Conservation (phyloP, 2,113 vertebrate species). For the Pygathrix nemaeus region DNA sequence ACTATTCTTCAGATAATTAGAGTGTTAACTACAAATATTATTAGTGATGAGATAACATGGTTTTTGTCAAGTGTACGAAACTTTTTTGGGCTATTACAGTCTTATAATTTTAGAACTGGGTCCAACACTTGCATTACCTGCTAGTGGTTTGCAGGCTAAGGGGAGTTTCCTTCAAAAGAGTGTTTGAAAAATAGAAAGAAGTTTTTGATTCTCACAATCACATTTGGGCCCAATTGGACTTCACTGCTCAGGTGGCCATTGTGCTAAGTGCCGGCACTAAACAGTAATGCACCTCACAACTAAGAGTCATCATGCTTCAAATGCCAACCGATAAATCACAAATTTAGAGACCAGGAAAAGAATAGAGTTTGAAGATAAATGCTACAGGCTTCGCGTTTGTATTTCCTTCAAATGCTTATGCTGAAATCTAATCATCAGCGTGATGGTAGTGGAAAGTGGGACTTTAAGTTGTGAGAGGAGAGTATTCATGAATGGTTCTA, state of each 20-base stretch:
- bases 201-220: not conserved
- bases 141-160: not conserved
- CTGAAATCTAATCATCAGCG: not conserved
- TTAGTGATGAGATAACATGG: not conserved
- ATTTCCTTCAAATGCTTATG: too few relatives aligned
- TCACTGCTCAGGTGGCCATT: not conserved
- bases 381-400: not conserved
- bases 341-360: not conserved
- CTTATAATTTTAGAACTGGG: not conserved
- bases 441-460: not conserved
- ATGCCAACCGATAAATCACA: not conserved
- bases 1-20: constrained; percentile 20
- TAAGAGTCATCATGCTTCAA: not conserved
- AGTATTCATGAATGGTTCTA: not conserved
- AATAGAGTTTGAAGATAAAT: too few relatives aligned
- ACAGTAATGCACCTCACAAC: not conserved
- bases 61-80: not conserved
- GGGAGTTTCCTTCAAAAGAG: not conserved
- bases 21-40: not conserved
- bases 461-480: not conserved
- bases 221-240: not conserved
- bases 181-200: not conserved
- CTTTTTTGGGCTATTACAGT: not conserved
- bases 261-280: not conserved
- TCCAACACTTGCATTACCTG: not conserved